Percentiles rank a stretch among this genome's conserved stretches.
These are phyloP conservation scores for Helostoma temminkii DNA, from an alignment of 2,797 vertebrate genomes.

Conservation along the genomic window DNA sequence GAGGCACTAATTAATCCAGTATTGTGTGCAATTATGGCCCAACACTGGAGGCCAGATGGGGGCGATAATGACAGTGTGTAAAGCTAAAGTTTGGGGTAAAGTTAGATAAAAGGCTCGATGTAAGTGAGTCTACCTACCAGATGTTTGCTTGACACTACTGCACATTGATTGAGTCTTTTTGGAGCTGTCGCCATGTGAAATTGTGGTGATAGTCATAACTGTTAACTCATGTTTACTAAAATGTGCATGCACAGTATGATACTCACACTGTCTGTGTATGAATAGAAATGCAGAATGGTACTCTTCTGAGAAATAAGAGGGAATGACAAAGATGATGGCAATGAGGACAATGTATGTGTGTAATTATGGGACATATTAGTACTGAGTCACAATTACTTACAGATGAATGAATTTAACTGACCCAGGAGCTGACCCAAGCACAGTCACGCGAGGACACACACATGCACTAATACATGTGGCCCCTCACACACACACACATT, in stretches of 20 bases:
- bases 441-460: constrained; percentile 70
- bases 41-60: constrained; percentile 38
- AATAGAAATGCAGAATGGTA: constrained; percentile 12
- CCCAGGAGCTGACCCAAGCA: constrained; percentile 66
- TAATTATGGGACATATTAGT: constrained; percentile 75
- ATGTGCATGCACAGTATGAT: not conserved
- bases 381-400: constrained; percentile 67
- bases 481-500: constrained; percentile 26
- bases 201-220: too few relatives aligned
- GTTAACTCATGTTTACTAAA: constrained; percentile 5
- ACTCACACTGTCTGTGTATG: constrained; percentile 8
- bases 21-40: constrained; percentile 59
- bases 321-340: constrained; percentile 31
- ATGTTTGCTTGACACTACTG: constrained; percentile 36
- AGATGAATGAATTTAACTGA: constrained; percentile 76
- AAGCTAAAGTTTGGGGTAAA: constrained; percentile 30
- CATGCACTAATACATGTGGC: constrained; percentile 3
- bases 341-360: constrained; percentile 45
- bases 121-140: constrained; percentile 43
- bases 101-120: constrained; percentile 45
- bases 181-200: constrained; percentile 1
- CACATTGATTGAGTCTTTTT: constrained; percentile 12
- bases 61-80: constrained; percentile 43
- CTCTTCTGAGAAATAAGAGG: constrained; percentile 14
- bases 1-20: constrained; percentile 65